phyloP scores from a whole-genome alignment of 2,797 vertebrate species.

The Kryptopterus vitreolus region DNA sequence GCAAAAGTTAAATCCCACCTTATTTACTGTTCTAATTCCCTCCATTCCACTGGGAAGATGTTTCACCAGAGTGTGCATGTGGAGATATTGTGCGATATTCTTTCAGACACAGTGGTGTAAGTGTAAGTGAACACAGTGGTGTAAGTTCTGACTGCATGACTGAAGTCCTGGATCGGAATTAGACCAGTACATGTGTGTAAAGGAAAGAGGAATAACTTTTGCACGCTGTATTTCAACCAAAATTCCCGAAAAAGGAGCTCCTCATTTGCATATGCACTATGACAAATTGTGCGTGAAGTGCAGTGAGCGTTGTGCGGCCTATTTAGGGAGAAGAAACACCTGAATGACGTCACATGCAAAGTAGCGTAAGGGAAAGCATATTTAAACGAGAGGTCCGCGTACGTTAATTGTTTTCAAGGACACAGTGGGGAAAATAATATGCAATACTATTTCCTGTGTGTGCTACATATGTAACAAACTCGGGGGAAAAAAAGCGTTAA shows the following conservation, averaged over 20 bases:
- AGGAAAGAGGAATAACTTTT: background rate
- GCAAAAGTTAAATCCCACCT: too few species aligned
- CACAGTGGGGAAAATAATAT: background rate
- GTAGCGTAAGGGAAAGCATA: background rate
- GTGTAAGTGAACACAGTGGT: too few species aligned
- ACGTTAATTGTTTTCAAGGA: background rate
- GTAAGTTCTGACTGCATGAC: too few species aligned
- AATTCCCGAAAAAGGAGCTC: background rate
- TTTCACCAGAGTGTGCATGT: too few species aligned
- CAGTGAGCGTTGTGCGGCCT: background rate
- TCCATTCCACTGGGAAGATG: too few species aligned
- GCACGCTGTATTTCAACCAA: background rate
- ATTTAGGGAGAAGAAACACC: background rate
- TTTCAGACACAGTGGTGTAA: too few species aligned
- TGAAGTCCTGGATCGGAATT: too few species aligned
- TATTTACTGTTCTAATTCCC: too few species aligned
- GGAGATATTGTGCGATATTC: too few species aligned
- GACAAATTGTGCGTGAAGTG: background rate
- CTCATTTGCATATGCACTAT: background rate
- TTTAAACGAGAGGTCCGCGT: background rate
- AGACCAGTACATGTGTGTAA: too few species aligned
- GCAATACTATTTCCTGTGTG: too few species aligned
- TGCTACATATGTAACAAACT: too few species aligned
- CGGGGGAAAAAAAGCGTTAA: background rate
- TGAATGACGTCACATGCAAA: background rate